Base-by-base conservation (phyloP, 2,797 vertebrate genomes). In the Melanotaenia pygmaea region DNA sequence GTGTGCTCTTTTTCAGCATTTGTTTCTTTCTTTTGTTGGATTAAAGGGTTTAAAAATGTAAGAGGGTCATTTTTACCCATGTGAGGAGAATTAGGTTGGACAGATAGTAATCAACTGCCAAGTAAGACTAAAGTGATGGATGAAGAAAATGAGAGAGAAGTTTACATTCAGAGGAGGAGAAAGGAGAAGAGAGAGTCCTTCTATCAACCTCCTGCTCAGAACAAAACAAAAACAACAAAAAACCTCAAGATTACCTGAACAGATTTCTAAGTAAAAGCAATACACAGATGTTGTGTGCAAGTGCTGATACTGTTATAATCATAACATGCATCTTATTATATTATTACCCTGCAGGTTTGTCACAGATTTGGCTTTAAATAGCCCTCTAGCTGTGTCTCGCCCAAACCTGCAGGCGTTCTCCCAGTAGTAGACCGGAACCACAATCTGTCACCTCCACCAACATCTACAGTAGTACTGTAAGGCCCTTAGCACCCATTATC, bases 391-490 rank as follows among this genome's bases (percentile, higher is more conserved):
- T 74, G 85, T 2, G 72, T 54, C 53, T 62, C 50, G 74, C 59
- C 72, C 43, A 72, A 76, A 81, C 77, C 84, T 66, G 76, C 81
- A 67, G 56, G 68, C 63, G n/a, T 83, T 67, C 35, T 77, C 89
- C 30, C 86, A 88, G 87, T 82, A 76, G 77, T 72, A 72, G 67
- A 76, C 73, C 68, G 59, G 81, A 88, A 82, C 60, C 70, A 64
- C 90, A 91, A 91, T 90, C 91, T 93, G 93, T 91, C 88, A 86
- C 72, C 71, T 51, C 64, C 72, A 57, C 35, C 59, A 24, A 3
- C 63, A 65, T 70, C 67, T 28, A 64, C 78, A 81, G 79, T 79
- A 70, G 69, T 81, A 71, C 68, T 72, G 70, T 67, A 32, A 45
- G 56, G 66, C 58, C 70, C 75, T 24, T 68, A 50, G 67, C 54